A percentile compares a stretch with the other conserved stretches of the same genome.
Evolutionary conservation across 2,113 vertebrate genomes (phyloP).

Genomic region (Cynoglossus semilaevis): DNA sequence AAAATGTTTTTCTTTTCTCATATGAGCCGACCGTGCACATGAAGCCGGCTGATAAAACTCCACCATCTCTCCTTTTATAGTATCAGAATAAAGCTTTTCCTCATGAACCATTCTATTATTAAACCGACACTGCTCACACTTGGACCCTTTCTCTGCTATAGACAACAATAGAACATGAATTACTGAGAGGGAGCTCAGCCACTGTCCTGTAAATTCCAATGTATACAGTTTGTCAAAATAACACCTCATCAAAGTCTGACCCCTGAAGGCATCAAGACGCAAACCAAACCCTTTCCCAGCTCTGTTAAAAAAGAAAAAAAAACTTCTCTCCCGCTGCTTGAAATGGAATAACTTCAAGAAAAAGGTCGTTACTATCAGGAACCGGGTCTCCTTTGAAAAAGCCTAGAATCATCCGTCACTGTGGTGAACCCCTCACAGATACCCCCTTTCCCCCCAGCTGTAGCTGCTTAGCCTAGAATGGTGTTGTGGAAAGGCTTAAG

Average conservation of each 20-base stretch:
- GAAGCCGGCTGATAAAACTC: no score
- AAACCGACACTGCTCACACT: neutral
- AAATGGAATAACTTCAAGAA: constrained; percentile 13
- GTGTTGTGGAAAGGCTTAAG: neutral
- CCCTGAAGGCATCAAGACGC: constrained; percentile 26
- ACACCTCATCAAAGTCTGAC: neutral
- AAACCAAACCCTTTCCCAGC: constrained; percentile 20
- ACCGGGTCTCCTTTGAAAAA: constrained; percentile 13
- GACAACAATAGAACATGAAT: neutral
- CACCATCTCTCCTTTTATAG: no score
- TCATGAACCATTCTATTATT: neutral
- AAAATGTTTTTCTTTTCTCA: no score
- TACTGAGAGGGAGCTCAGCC: neutral
- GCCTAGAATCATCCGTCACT: constrained; percentile 13
- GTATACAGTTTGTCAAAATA: constrained; percentile 4
- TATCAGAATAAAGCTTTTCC: no score
- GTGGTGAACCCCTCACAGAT: constrained; percentile 1
- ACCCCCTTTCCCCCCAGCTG: neutral
- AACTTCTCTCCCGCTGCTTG: constrained; percentile 1
- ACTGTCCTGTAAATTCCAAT: constrained; percentile 1
- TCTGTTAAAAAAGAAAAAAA: no score
- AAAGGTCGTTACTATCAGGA: neutral
- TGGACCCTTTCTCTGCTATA: neutral
- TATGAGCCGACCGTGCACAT: no score
- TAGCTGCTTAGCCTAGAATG: constrained; percentile 13